phyloP scores from a whole-genome alignment of 2,113 vertebrate genomes.

The Tamias sibiricus region DNA sequence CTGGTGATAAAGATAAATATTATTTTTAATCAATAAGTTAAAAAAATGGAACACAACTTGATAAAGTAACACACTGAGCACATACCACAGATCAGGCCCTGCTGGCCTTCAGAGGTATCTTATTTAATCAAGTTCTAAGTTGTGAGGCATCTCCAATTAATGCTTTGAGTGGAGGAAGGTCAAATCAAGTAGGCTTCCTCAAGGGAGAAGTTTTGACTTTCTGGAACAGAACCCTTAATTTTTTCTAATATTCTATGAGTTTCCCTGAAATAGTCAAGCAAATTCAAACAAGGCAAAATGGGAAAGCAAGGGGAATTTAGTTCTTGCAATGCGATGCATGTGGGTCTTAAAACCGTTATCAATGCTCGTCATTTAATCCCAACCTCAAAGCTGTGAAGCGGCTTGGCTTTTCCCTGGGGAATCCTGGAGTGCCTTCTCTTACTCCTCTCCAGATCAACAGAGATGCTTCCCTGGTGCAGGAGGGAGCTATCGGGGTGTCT shows the following conservation, averaged over 20 bases:
- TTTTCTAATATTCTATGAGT: neutral
- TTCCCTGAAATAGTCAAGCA: neutral
- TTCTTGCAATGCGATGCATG: too few species aligned
- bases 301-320: neutral
- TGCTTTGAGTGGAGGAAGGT: neutral
- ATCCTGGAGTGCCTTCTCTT: neutral
- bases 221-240: neutral
- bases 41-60: neutral
- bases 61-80: neutral
- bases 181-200: neutral
- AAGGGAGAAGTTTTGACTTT: neutral
- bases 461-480: neutral
- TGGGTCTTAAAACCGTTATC: neutral
- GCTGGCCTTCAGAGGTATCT: neutral
- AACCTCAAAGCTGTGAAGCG: neutral
- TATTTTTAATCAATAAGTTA: neutral
- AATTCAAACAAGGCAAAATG: neutral
- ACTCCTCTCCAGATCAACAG: neutral
- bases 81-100: neutral
- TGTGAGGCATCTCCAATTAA: neutral
- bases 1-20: neutral
- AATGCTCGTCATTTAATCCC: neutral
- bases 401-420: neutral
- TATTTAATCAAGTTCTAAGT: neutral
- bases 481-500: neutral